These are phyloP conservation scores for Dascyllus trimaculatus DNA, from an alignment of 2,113 vertebrate species.

Conservation along the genomic window DNA sequence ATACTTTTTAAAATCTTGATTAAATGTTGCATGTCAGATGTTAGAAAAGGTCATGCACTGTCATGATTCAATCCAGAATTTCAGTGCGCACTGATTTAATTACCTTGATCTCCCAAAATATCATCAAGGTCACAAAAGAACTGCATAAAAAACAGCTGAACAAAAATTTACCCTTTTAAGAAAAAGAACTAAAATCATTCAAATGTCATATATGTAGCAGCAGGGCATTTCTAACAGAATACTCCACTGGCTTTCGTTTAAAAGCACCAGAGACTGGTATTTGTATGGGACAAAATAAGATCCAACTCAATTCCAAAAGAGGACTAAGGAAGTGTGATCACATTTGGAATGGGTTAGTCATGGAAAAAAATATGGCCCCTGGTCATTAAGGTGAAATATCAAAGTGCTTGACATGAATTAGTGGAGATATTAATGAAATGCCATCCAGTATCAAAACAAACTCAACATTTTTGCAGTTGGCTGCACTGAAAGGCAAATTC, in stretches of 20 bases:
- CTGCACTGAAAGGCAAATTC: conserved; percentile 74
- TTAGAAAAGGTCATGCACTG: no score
- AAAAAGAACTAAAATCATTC: no score
- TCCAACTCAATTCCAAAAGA: conserved; percentile 38
- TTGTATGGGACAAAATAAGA: conserved; percentile 28
- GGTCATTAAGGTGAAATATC: conserved; percentile 72
- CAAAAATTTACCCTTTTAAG: no score
- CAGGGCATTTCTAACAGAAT: not conserved
- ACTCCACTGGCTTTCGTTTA: not conserved
- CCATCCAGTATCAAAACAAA: conserved; percentile 78
- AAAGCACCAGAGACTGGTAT: not conserved
- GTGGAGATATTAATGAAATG: conserved; percentile 76
- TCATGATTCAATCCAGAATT: no score
- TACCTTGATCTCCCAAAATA: no score
- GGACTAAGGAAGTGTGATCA: conserved; percentile 42
- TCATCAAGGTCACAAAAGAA: no score
- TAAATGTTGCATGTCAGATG: not conserved
- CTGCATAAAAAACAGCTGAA: no score
- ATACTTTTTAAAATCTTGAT: not conserved
- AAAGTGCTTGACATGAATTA: conserved; percentile 73
- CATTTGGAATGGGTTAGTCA: conserved; percentile 52
- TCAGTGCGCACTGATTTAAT: no score
- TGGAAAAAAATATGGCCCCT: conserved; percentile 38
- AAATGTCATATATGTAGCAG: no score
- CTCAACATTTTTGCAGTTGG: conserved; percentile 69